phyloP scores from a whole-genome alignment of 2,797 vertebrate genomes.

The Hydrolagus colliei region DNA sequence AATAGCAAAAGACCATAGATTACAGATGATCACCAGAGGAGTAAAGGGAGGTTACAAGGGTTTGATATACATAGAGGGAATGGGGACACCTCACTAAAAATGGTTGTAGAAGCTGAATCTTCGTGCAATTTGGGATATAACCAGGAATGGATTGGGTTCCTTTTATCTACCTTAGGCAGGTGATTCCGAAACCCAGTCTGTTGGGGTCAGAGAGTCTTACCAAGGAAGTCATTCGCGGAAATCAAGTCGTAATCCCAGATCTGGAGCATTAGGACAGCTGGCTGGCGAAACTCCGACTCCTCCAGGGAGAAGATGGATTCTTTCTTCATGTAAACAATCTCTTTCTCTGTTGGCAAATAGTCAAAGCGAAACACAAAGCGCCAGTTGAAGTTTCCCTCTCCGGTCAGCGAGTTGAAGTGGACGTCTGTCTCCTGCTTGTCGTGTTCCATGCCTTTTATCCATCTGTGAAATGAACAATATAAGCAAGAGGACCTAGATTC shows the following conservation, averaged over 20 bases:
- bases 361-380: slow-evolving; percentile 80
- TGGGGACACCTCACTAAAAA: neutral
- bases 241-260: slow-evolving; percentile 93
- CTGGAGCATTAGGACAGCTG: slow-evolving; percentile 74
- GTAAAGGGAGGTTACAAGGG: neutral
- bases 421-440: slow-evolving; percentile 93
- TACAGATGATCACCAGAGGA: neutral
- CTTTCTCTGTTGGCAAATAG: slow-evolving; percentile 85
- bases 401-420: slow-evolving; percentile 88
- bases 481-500: too few relatives aligned
- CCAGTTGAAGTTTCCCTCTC: slow-evolving; percentile 96
- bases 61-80: neutral
- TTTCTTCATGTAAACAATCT: slow-evolving; percentile 75
- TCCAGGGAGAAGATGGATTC: slow-evolving; percentile 82
- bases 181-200: neutral
- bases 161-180: neutral
- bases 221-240: slow-evolving; percentile 81
- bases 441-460: slow-evolving; percentile 84
- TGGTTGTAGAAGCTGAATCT: neutral
- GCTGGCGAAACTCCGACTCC: slow-evolving; percentile 78
- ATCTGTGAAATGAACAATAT: slow-evolving; percentile 55
- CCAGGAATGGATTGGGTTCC: too few relatives aligned
- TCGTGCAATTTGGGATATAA: neutral
- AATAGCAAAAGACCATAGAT: too few relatives aligned
- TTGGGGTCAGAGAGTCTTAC: slow-evolving; percentile 49